A percentile compares a stretch with the other conserved stretches of the same genome.
phyloP scores from a whole-genome alignment of 2,888 invertebrate species.

The Uropetala carovei region DNA sequence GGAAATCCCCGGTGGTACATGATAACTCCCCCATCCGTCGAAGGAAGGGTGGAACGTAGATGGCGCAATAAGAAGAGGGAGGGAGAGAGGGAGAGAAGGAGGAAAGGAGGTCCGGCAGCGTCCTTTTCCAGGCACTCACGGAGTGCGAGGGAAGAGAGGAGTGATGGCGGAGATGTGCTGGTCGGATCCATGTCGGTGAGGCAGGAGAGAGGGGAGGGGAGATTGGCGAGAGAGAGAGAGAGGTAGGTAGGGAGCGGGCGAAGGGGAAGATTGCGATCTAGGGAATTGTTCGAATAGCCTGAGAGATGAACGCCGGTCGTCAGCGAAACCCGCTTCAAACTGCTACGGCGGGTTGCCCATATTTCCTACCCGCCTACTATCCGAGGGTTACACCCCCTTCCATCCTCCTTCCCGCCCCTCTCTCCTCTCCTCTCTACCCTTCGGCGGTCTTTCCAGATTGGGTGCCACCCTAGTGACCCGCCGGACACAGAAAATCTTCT shows the following conservation, averaged over 20 bases:
- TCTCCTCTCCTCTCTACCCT: background rate
- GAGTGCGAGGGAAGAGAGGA: background rate
- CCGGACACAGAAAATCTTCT: background rate
- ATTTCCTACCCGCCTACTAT: constrained; percentile 40
- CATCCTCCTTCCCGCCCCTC: background rate
- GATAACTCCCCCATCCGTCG: background rate
- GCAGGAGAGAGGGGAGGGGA: background rate
- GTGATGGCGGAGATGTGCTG: background rate
- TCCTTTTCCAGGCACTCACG: no score
- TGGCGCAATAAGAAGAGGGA: background rate
- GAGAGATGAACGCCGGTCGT: constrained; percentile 59
- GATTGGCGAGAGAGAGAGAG: background rate
- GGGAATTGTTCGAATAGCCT: constrained; percentile 62
- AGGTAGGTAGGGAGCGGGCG: background rate
- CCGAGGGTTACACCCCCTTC: constrained; percentile 36
- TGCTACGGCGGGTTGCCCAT: constrained; percentile 48
- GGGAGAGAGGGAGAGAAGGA: background rate
- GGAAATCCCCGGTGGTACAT: background rate
- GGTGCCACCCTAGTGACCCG: background rate
- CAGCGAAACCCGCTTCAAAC: constrained; percentile 60
- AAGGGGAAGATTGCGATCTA: constrained; percentile 37
- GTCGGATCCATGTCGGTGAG: background rate
- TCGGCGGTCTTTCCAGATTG: constrained; percentile 6
- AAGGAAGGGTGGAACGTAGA: background rate
- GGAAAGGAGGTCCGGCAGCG: no score